phyloP scores from a whole-genome alignment of 2,797 vertebrate species.

The Poecilia picta region DNA sequence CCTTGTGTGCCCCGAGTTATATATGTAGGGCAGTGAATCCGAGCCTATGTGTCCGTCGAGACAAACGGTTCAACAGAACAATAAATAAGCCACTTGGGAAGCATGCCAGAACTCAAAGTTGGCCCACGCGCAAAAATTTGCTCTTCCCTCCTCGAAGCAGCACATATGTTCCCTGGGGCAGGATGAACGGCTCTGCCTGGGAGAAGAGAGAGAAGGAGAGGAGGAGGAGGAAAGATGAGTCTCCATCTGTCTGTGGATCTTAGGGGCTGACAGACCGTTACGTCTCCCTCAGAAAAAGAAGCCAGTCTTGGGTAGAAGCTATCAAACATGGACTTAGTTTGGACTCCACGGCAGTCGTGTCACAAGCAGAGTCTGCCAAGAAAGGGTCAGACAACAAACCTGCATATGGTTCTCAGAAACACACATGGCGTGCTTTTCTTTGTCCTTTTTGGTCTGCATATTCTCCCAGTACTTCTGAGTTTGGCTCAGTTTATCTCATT shows the following conservation, averaged over 20 bases:
- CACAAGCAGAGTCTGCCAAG: constrained; percentile 49
- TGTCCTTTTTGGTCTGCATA: constrained; percentile 29
- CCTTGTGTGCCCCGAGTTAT: constrained; percentile 10
- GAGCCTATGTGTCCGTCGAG: constrained; percentile 50
- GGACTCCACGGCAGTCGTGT: constrained; percentile 48
- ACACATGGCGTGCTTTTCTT: constrained; percentile 42
- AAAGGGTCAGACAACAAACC: constrained; percentile 51
- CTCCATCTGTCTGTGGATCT: constrained; percentile 78
- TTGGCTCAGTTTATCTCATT: background rate
- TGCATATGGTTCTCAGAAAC: constrained; percentile 56
- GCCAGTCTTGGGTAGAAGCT: constrained; percentile 52
- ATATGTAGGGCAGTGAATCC: constrained; percentile 29
- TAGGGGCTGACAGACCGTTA: constrained; percentile 67
- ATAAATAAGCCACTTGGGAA: constrained; percentile 63
- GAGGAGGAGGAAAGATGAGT: constrained; percentile 47
- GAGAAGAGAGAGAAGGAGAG: constrained; percentile 52
- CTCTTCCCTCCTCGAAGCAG: constrained; percentile 63
- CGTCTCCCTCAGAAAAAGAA: constrained; percentile 59
- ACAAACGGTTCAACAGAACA: constrained; percentile 60
- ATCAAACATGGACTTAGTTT: constrained; percentile 43
- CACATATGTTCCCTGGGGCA: constrained; percentile 76
- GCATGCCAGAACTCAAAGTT: constrained; percentile 64
- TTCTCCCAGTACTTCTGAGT: constrained; percentile 29
- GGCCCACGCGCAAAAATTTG: constrained; percentile 60
- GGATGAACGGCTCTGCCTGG: constrained; percentile 64